Evolutionary conservation across 2,113 vertebrate species (phyloP).

Genomic region (Crotophaga sulcirostris): DNA sequence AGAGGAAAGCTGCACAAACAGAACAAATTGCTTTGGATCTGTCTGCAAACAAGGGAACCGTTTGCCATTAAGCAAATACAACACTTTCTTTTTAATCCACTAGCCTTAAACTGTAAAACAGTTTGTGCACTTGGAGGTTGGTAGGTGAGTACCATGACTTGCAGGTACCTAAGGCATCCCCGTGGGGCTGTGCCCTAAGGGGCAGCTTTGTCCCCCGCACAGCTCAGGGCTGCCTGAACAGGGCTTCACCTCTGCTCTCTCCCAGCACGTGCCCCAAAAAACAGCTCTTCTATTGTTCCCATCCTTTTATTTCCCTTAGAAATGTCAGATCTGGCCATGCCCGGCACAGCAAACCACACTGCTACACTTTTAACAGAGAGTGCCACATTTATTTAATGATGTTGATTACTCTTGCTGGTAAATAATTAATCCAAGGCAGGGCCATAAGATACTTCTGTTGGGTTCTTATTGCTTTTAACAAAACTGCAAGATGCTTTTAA

Average conservation of each 20-base stretch:
- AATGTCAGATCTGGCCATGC: background rate
- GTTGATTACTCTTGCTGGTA: constrained; percentile 5
- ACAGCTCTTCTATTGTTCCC: background rate
- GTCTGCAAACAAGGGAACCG: fast-evolving
- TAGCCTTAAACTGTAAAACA: background rate
- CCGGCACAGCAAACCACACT: background rate
- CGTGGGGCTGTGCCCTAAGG: background rate
- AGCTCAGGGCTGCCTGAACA: background rate
- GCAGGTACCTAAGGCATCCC: background rate
- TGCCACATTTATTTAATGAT: background rate
- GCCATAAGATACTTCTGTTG: background rate
- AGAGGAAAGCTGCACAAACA: background rate
- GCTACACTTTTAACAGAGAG: background rate
- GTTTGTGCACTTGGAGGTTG: background rate
- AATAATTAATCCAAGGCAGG: constrained; percentile 11
- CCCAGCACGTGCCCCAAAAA: background rate
- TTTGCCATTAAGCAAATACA: background rate
- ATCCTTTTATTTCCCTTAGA: background rate
- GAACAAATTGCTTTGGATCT: background rate
- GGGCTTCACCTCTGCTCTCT: background rate
- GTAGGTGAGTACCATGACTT: background rate
- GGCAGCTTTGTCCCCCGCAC: background rate
- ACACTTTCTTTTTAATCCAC: background rate
- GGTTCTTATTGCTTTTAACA: background rate
- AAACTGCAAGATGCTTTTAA: constrained; percentile 10